Conservation (phyloP, 2,888 invertebrate species). For the Drosophila paracracens region DNA sequence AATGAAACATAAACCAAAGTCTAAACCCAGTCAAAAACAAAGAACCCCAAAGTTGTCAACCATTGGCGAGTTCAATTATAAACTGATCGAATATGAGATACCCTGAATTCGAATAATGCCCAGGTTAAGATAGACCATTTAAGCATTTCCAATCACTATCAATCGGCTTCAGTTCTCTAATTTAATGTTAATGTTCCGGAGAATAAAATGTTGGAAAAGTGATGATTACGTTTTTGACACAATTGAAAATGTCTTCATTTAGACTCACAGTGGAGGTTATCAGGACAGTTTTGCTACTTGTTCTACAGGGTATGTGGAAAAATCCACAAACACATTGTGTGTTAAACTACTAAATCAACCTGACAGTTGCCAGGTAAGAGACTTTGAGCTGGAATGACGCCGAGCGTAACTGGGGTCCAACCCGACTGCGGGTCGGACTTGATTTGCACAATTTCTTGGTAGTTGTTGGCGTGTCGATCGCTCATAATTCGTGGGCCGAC, state of each 20-base stretch:
- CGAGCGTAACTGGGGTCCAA: conserved; percentile 18
- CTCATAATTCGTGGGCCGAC: conserved; percentile 74
- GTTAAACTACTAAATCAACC: conserved; percentile 75
- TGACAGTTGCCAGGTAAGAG: conserved; percentile 19
- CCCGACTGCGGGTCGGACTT: conserved; percentile 26
- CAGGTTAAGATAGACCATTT: neutral
- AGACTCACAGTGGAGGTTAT: neutral
- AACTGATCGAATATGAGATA: conserved; percentile 9
- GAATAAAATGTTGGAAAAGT: neutral
- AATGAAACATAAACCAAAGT: conserved; percentile 32
- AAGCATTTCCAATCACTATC: neutral
- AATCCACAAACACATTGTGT: conserved; percentile 78
- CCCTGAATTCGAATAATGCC: conserved; percentile 3
- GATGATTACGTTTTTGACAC: neutral
- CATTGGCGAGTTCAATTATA: neutral
- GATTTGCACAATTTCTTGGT: conserved; percentile 76
- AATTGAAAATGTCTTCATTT: neutral
- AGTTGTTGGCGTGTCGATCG: conserved; percentile 78
- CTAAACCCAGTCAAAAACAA: conserved; percentile 21
- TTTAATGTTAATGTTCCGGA: neutral
- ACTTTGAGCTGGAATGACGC: conserved; percentile 29
- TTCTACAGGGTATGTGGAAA: conserved; percentile 35
- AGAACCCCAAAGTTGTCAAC: conserved; percentile 22
- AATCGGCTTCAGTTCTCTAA: neutral
- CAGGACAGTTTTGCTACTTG: neutral